These are phyloP conservation scores for Calameuta filiformis DNA, from an alignment of 2,888 invertebrate genomes.

Conservation along the genomic window DNA sequence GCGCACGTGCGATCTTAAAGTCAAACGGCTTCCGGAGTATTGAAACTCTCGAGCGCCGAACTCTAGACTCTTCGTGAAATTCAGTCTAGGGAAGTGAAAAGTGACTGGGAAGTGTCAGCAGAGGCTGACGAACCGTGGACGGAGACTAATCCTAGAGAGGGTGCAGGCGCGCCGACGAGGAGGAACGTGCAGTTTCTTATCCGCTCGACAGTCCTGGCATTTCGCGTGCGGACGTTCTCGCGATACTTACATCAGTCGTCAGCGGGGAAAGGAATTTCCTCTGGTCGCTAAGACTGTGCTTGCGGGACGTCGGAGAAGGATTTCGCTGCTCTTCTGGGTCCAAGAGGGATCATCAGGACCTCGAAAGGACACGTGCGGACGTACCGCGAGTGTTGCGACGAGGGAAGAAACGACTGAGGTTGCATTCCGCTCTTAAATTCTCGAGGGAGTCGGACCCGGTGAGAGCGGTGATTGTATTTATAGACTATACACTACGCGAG, in stretches of 20 bases:
- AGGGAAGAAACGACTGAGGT: background rate
- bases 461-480: slow-evolving; percentile 3
- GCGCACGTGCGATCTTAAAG: background rate
- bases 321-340: background rate
- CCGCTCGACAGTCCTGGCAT: background rate
- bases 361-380: too few species aligned
- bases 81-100: background rate
- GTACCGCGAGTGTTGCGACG: background rate
- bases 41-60: background rate
- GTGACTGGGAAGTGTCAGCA: background rate
- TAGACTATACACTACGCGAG: background rate
- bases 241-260: background rate
- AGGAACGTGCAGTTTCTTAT: background rate
- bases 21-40: background rate
- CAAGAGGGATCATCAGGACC: background rate
- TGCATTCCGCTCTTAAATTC: background rate
- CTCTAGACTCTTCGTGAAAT: background rate
- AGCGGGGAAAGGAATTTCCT: too few species aligned
- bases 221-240: background rate
- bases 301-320: background rate
- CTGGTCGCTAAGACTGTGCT: background rate
- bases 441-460: background rate
- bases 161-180: background rate
- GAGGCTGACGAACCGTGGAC: background rate
- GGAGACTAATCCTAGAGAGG: background rate